A percentile compares a stretch with the other conserved stretches of the same genome.
Conservation (phyloP, 2,113 vertebrate species). For the Ovibos moschatus region DNA sequence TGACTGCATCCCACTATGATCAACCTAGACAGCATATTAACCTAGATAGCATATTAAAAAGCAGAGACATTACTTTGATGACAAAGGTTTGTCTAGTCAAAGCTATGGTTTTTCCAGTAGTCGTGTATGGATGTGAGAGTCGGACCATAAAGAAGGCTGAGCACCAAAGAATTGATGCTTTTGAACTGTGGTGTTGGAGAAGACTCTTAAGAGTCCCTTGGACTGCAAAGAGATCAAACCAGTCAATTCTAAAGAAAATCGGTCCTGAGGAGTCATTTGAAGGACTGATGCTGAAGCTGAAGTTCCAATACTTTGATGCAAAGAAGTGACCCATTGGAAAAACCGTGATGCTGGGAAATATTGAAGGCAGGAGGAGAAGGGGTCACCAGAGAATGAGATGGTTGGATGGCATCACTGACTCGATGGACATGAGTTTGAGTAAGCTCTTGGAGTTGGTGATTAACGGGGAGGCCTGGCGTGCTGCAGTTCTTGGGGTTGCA, state of each 20-base stretch:
- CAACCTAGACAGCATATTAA: background rate
- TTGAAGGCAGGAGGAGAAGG: background rate
- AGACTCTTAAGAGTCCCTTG: background rate
- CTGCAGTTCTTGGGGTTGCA: background rate
- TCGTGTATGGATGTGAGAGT: background rate
- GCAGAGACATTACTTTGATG: background rate
- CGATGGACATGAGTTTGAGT: background rate
- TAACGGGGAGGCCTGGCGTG: background rate
- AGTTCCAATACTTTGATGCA: background rate
- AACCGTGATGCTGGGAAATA: background rate
- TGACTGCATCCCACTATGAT: background rate
- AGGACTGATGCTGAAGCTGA: background rate
- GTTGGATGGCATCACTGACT: background rate
- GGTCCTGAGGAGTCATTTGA: background rate
- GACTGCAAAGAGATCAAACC: background rate
- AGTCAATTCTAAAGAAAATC: background rate
- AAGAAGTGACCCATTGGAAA: background rate
- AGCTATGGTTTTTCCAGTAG: background rate
- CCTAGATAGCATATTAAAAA: background rate
- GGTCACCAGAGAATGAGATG: background rate
- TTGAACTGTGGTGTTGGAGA: background rate
- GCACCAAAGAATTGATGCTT: background rate
- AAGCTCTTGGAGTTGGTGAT: background rate
- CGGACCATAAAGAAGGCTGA: background rate
- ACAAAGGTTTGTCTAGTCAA: background rate